Conservation (phyloP, 2,113 vertebrate genomes). For the Colossoma macropomum region DNA sequence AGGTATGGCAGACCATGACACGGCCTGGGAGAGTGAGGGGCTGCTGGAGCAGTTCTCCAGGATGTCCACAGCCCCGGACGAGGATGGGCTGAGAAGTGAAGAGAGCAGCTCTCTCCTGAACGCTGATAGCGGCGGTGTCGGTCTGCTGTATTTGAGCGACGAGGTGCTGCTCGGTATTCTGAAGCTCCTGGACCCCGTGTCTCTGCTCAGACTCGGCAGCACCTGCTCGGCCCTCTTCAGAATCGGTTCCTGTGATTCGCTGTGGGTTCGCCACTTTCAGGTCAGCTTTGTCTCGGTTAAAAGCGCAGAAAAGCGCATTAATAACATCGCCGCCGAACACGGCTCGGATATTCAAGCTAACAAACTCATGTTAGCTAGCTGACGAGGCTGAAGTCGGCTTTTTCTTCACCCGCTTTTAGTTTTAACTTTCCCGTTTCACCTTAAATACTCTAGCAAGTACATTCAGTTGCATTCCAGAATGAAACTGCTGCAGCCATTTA, state of each 20-base stretch:
- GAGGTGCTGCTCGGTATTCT: slow-evolving; percentile 66
- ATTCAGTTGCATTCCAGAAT: too few species aligned
- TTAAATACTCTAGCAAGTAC: too few species aligned
- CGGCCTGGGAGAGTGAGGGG: slow-evolving; percentile 47
- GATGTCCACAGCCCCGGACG: slow-evolving; percentile 13
- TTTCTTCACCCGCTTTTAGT: too few species aligned
- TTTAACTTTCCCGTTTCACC: too few species aligned
- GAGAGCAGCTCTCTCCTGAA: neutral
- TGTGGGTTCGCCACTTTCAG: slow-evolving; percentile 68
- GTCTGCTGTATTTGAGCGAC: slow-evolving; percentile 64
- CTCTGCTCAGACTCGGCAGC: slow-evolving; percentile 60
- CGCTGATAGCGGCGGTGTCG: neutral
- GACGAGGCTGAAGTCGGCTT: too few species aligned
- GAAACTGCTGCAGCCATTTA: too few species aligned
- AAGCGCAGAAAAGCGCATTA: too few species aligned
- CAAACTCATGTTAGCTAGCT: too few species aligned
- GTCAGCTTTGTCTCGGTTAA: slow-evolving; percentile 41
- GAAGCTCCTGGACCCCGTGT: slow-evolving; percentile 62
- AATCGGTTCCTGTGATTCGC: slow-evolving; percentile 64
- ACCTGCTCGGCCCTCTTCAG: slow-evolving; percentile 63
- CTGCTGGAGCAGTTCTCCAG: slow-evolving; percentile 55
- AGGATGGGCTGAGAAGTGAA: neutral
- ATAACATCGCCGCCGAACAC: too few species aligned
- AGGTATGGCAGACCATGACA: slow-evolving; percentile 52
- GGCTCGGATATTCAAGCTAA: too few species aligned